These are phyloP conservation scores for Meiosimyza decipiens DNA, from an alignment of 2,888 invertebrate species.

Conservation along the genomic window DNA sequence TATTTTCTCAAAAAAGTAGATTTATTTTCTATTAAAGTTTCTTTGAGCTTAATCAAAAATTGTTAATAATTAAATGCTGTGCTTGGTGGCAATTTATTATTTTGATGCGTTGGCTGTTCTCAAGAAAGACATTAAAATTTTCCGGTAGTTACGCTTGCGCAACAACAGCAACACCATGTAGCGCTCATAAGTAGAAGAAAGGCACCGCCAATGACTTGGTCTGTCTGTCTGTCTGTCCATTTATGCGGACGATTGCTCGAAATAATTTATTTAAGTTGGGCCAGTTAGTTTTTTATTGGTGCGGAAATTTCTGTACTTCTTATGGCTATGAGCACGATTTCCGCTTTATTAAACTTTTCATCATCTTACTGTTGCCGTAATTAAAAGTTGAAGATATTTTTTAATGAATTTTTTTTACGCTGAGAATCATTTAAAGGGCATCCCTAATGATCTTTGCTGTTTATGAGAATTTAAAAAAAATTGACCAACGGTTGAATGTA, in stretches of 20 bases:
- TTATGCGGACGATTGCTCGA: conserved; percentile 26
- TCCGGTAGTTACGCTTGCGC: conserved; percentile 20
- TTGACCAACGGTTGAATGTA: too few relatives aligned
- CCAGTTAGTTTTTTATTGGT: too few relatives aligned
- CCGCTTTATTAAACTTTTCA: conserved; percentile 23
- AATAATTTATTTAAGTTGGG: conserved; percentile 10
- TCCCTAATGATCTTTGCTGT: too few relatives aligned
- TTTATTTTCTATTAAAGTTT: too few relatives aligned
- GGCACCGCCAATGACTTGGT: too few relatives aligned
- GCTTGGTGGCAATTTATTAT: too few relatives aligned
- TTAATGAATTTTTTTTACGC: background rate
- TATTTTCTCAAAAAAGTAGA: too few relatives aligned
- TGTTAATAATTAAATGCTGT: too few relatives aligned
- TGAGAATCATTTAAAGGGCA: too few relatives aligned
- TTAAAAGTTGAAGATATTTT: background rate
- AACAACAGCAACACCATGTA: background rate
- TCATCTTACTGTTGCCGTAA: background rate
- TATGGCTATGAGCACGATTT: conserved; percentile 28
- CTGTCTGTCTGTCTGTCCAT: conserved; percentile 10
- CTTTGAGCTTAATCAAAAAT: too few relatives aligned
- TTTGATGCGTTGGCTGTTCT: background rate
- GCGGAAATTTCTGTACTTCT: background rate
- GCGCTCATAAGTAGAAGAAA: too few relatives aligned
- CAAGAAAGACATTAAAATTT: conserved; percentile 32
- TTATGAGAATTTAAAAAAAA: too few relatives aligned